A percentile compares a stretch with the other conserved stretches of the same genome.
Evolutionary conservation across 2,888 invertebrate genomes (phyloP).

Genomic region (Coelinius sp.): DNA sequence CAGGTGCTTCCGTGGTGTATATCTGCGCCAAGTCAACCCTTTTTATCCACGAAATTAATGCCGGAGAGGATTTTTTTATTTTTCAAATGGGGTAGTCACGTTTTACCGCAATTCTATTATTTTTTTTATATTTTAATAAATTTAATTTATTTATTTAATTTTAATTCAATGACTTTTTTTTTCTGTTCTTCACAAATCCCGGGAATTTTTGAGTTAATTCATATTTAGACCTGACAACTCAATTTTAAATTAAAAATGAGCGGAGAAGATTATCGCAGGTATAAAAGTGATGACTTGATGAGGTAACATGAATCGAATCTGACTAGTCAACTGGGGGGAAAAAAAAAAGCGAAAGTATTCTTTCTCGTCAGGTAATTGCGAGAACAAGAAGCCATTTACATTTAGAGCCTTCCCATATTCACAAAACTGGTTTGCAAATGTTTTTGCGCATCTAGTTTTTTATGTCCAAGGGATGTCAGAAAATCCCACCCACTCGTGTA

Average conservation of each 20-base stretch:
- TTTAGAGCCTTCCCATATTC: neutral
- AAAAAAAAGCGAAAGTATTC: neutral
- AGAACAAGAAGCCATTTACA: neutral
- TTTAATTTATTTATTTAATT: too few relatives aligned
- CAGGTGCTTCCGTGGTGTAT: conserved; percentile 62
- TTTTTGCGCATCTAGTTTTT: conserved; percentile 23
- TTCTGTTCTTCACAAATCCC: neutral
- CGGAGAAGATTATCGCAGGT: neutral
- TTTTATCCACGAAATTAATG: conserved; percentile 7
- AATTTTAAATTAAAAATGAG: neutral
- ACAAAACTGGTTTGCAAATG: conserved; percentile 23
- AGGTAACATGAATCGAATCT: neutral
- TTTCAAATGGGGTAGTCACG: neutral
- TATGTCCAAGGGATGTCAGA: neutral
- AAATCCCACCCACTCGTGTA: too few relatives aligned
- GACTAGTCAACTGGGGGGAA: neutral
- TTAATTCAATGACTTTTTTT: too few relatives aligned
- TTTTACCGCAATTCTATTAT: neutral
- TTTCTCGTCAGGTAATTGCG: neutral
- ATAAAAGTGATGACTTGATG: conserved; percentile 10
- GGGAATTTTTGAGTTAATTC: too few relatives aligned
- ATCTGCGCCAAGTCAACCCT: conserved; percentile 27
- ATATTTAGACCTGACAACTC: neutral
- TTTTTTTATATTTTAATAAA: too few relatives aligned
- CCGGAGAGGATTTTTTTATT: neutral